Evolutionary conservation across 2,888 invertebrate genomes (phyloP), one percentile per base, ranked within the genome.

Genomic region (Leucozona laternaria): DNA sequence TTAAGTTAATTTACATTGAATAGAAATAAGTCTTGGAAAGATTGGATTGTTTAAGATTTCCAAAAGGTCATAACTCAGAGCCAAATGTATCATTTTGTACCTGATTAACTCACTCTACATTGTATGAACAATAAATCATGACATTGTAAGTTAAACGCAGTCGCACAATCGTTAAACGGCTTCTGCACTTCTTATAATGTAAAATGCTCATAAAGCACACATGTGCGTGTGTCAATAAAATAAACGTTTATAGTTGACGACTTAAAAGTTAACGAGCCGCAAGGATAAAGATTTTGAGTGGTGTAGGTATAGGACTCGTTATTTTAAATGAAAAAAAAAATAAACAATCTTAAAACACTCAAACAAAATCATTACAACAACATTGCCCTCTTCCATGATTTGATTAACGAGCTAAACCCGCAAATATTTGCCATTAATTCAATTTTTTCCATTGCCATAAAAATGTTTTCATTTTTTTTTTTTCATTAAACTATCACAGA

Each of bases 371-470:
- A 58, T 58, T 58, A 3, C 45, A 43, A 43, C n/a, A n/a, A n/a
- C 2, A 45, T n/a, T n/a, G 3, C 8, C 17, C 2, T 43, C 62
- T 25, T 1, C n/a, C 7, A 25, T 43, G 37, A 71, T 64, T 70
- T 55, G 10, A 28, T 68, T 77, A 80, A 80, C 72, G 80, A 80
- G 77, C 80, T 77, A 60, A 85, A 60, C 53, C 71, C 68, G 84
- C 72, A 72, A 80, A 85, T 60, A 76, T n/a, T 71, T 76, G 58
- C 28, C 7, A 31, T 7, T 13, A 43, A 34, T 66, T 43, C 28
- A 71, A 80, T 50, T 7, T 50, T 15, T 50, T 15, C 1, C 0
- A 15, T 15, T 25, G 50, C 6, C 20, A 22, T 25, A 13, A 53
- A 6, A 25, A 53, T 28, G n/a, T n/a, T n/a, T n/a, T n/a, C n/a